phyloP scores from a whole-genome alignment of 2,888 invertebrate species.

The Chrysomela aeneicollis region DNA sequence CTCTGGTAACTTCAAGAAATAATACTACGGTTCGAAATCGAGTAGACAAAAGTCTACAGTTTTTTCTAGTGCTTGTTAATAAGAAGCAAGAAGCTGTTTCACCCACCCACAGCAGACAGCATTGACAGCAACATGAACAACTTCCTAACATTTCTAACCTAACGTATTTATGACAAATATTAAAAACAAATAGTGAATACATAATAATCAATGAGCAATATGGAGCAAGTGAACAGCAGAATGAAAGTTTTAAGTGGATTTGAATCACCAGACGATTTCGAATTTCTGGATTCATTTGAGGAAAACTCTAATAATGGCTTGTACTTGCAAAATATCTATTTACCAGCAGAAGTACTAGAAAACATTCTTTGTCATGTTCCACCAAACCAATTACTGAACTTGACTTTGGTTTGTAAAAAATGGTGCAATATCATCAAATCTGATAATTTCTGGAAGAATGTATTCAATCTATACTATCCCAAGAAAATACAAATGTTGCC shows the following conservation, averaged over 20 bases:
- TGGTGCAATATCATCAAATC: conserved; percentile 63
- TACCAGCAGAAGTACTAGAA: conserved; percentile 64
- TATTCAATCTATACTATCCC: conserved; percentile 45
- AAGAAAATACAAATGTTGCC: conserved; percentile 47
- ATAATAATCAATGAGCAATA: not conserved
- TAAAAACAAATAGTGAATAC: too few species aligned
- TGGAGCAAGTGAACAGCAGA: not conserved
- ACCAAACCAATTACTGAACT: conserved; percentile 57
- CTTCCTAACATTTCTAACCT: too few species aligned
- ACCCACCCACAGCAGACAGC: too few species aligned
- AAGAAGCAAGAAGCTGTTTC: too few species aligned
- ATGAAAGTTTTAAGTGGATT: not conserved
- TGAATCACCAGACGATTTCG: conserved; percentile 32
- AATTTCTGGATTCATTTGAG: conserved; percentile 38
- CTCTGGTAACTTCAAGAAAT: too few species aligned
- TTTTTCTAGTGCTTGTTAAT: too few species aligned
- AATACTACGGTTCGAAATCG: too few species aligned
- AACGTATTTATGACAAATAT: too few species aligned
- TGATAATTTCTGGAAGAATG: conserved; percentile 50
- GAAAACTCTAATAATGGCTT: conserved; percentile 54
- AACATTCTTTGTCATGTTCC: conserved; percentile 60
- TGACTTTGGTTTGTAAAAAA: conserved; percentile 63
- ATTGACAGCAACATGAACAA: too few species aligned
- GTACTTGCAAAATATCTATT: conserved; percentile 52
- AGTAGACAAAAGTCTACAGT: too few species aligned